Percentiles rank a stretch among this genome's conserved stretches.
phyloP scores from a whole-genome alignment of 2,113 vertebrate genomes.

The Cochlearius cochlearius region DNA sequence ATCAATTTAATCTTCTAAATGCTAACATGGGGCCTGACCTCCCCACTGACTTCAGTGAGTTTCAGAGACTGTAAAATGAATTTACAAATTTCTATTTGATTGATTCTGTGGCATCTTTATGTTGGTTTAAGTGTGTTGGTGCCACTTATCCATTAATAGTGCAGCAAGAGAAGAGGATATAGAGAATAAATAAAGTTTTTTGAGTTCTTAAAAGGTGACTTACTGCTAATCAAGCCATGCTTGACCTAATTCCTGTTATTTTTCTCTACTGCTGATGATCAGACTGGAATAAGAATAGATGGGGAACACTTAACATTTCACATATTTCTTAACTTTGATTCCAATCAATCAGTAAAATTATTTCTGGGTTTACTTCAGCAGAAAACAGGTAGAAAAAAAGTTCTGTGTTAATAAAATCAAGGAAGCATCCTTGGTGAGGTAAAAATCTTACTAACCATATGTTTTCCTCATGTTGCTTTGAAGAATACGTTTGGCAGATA shows the following conservation, averaged over 20 bases:
- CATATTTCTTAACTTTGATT: neutral
- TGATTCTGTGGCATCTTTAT: neutral
- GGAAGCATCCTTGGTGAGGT: neutral
- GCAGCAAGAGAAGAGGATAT: neutral
- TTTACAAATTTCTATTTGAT: neutral
- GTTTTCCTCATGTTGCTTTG: neutral
- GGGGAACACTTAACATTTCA: neutral
- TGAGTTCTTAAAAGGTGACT: neutral
- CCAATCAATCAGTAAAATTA: neutral
- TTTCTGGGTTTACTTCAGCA: neutral
- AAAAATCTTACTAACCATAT: neutral
- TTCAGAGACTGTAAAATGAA: neutral
- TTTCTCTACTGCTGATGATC: neutral
- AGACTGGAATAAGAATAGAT: neutral
- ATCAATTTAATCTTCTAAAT: slow-evolving; percentile 20
- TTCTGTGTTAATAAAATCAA: neutral
- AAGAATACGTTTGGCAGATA: neutral
- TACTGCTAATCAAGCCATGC: neutral
- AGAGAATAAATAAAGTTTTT: neutral
- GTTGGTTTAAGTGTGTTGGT: neutral
- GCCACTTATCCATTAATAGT: neutral
- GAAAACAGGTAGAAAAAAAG: neutral
- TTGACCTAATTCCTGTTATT: neutral
- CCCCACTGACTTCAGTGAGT: neutral
- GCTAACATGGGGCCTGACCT: neutral